Percentiles rank a stretch among this genome's conserved stretches.
phyloP scores from a whole-genome alignment of 2,113 vertebrate species.

The Clupea harengus region DNA sequence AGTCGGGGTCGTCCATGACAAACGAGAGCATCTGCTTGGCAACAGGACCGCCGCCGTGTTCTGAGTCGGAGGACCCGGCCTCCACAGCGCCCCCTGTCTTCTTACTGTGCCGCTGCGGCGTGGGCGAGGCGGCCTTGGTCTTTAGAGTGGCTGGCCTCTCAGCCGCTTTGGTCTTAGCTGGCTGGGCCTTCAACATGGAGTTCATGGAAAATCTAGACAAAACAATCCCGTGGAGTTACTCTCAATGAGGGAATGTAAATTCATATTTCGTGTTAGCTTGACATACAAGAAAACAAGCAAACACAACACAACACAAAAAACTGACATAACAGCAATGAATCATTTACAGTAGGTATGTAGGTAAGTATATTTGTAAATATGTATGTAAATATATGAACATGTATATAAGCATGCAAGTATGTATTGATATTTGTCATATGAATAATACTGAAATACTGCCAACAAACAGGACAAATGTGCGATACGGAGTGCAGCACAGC shows the following conservation, averaged over 20 bases:
- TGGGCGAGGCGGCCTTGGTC: conserved; percentile 31
- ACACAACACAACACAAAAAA: too few relatives aligned
- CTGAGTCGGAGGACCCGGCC: conserved; percentile 72
- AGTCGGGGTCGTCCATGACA: conserved; percentile 85
- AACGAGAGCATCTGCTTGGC: conserved; percentile 83
- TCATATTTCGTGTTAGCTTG: not conserved
- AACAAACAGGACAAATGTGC: too few relatives aligned
- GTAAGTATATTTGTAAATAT: too few relatives aligned
- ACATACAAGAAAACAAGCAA: not conserved
- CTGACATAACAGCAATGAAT: too few relatives aligned
- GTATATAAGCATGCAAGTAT: too few relatives aligned
- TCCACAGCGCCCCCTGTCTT: conserved; percentile 45
- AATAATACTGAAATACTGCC: too few relatives aligned
- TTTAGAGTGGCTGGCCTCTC: conserved; percentile 45
- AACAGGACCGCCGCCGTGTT: conserved; percentile 77
- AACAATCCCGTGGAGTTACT: not conserved
- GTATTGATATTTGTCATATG: too few relatives aligned
- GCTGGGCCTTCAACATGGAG: conserved; percentile 50
- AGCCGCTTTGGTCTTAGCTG: conserved; percentile 45
- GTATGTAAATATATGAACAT: too few relatives aligned
- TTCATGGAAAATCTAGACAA: conserved; percentile 63
- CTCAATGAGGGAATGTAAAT: not conserved
- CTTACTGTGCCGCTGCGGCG: conserved; percentile 29
- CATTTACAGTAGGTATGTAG: too few relatives aligned
- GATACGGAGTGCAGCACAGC: too few relatives aligned